phyloP scores from a whole-genome alignment of 2,888 invertebrate genomes.

The Augiades crinisus region DNA sequence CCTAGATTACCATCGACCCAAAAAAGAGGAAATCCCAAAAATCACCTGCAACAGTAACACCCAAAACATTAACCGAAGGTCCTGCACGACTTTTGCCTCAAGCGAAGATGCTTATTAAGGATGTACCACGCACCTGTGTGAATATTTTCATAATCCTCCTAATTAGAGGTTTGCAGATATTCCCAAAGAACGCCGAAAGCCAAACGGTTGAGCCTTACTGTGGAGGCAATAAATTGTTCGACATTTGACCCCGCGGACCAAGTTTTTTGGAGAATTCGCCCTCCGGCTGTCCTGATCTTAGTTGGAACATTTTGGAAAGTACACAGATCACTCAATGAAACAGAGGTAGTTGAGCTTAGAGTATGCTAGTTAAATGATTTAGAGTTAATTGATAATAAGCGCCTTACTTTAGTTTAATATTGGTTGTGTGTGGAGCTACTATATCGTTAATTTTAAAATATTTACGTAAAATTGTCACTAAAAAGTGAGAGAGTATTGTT shows the following conservation, averaged over 20 bases:
- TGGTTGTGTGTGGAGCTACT: no score
- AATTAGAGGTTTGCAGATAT: conserved; percentile 80
- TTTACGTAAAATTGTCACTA: no score
- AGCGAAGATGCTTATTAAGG: conserved; percentile 78
- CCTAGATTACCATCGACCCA: conserved; percentile 63
- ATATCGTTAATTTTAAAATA: no score
- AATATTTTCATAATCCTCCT: conserved; percentile 79
- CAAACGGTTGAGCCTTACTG: conserved; percentile 73
- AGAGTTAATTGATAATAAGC: no score
- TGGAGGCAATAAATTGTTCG: conserved; percentile 80
- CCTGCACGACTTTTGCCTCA: conserved; percentile 69
- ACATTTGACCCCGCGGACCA: conserved; percentile 73
- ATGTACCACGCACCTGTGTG: conserved; percentile 77
- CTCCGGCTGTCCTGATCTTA: conserved; percentile 57
- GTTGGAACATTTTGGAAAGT: conserved; percentile 46
- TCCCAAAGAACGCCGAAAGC: conserved; percentile 69
- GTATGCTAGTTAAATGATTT: no score
- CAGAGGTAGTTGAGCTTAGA: no score
- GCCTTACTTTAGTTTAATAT: no score
- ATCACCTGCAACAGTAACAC: conserved; percentile 71
- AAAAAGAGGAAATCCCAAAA: conserved; percentile 48
- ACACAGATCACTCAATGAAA: conserved; percentile 48
- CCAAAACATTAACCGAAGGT: conserved; percentile 63
- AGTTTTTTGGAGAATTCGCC: conserved; percentile 74
- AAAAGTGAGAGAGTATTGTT: no score